Base-by-base conservation (phyloP, 2,797 vertebrate genomes). In the Simalia tracyae region DNA sequence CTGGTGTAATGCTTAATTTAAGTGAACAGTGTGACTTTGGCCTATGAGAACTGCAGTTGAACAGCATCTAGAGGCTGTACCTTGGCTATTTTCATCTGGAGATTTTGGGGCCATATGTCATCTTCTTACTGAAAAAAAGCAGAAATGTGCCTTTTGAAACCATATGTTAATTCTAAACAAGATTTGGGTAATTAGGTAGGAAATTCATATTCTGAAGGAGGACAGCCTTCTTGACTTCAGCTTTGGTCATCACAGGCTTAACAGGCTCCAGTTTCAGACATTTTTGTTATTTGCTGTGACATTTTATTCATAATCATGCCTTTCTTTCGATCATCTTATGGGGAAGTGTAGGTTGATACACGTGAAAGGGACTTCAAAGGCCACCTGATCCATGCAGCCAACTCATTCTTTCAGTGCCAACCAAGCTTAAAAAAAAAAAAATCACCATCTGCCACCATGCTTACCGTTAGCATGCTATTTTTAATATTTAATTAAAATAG, bases 111-210 rank as follows among this genome's bases (percentile, higher is more conserved):
- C 6, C 50, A 54, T 54, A 8, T 50, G 50, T 54, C 68, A 59
- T 46, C 56, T 19, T 5, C n/a, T 86, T 86, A 36, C 8, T 68
- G 50, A n/a, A 57, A n/a, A 36, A 26, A 60, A 76, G 50, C 56
- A 91, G 10, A 42, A 88, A 81, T 84, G 86, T 91, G 68, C 86
- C 68, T 59, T 88, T 91, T 91, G 91, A 76, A 54, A 54, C 50
- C 26, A 76, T 76, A 87, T 7, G 28, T 68, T 66, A 84, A 72
- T 68, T 60, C 90, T 91, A 61, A 88, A 36, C 68, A 50, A 31
- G 59, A 26, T 28, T 22, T 88, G 42, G 68, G 28, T 56, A 36
- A 28, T 88, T 46, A 61, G 86, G 88, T 91, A 91, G 88, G 59
- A 60, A 81, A 5, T 4, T n/a, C 63, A 5, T 91, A 61, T 28